Evolutionary conservation across 1,140 invertebrate genomes (phyloP).

Genomic region (Diabrotica virgifera): DNA sequence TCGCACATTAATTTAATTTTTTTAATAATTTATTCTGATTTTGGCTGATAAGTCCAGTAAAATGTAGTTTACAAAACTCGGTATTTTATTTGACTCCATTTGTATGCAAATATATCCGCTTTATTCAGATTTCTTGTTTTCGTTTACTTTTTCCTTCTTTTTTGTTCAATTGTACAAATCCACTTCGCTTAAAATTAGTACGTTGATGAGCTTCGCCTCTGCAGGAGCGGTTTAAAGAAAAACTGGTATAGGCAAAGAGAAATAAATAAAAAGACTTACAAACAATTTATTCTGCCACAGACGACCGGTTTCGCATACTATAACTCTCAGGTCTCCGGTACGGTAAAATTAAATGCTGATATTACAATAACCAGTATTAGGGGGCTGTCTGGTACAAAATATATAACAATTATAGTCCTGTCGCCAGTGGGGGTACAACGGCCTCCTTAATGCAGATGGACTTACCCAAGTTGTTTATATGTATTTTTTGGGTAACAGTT

Average conservation of each 20-base stretch:
- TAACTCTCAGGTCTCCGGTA: too few relatives aligned
- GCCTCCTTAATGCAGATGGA: too few relatives aligned
- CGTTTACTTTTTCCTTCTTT: background rate
- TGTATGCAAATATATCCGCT: conserved; percentile 2
- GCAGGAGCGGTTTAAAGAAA: background rate
- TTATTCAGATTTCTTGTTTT: background rate
- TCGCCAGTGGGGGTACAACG: too few relatives aligned
- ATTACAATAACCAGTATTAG: too few relatives aligned
- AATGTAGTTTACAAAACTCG: conserved; percentile 1
- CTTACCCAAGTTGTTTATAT: too few relatives aligned
- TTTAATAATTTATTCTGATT: conserved; percentile 1
- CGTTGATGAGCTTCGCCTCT: background rate
- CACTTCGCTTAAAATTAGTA: background rate
- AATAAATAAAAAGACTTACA: too few relatives aligned
- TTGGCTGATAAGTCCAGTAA: background rate
- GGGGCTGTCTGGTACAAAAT: too few relatives aligned
- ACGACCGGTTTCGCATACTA: too few relatives aligned
- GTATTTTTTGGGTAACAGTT: too few relatives aligned
- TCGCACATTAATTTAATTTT: background rate
- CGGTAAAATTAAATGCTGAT: too few relatives aligned
- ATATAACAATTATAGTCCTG: too few relatives aligned
- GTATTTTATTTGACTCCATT: conserved; percentile 3
- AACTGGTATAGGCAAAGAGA: background rate
- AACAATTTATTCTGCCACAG: too few relatives aligned
- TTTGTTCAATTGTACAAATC: background rate